Evolutionary conservation across 2,113 vertebrate species (phyloP).

Genomic region (Neodontobutis hainanensis): DNA sequence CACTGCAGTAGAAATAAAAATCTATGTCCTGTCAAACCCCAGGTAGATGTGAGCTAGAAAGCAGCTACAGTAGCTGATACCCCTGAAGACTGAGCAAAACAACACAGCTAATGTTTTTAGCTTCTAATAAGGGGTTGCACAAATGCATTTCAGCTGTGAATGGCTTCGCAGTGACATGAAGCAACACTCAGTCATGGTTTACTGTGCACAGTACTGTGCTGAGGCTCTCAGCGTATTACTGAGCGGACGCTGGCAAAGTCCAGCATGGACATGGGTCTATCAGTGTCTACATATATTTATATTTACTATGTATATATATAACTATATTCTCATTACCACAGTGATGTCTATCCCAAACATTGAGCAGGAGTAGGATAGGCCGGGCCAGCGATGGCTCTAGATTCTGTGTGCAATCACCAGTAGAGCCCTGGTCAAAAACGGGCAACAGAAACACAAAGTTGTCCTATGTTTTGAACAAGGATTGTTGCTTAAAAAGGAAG

Average conservation of each 20-base stretch:
- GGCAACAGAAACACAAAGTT: conserved; percentile 62
- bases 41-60: conserved; percentile 27
- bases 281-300: conserved; percentile 21
- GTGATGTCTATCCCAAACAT: conserved; percentile 74
- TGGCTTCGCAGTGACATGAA: conserved; percentile 39
- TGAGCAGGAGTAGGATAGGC: conserved; percentile 68
- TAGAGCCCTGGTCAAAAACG: conserved; percentile 54
- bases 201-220: conserved; percentile 37
- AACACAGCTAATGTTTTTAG: conserved; percentile 44
- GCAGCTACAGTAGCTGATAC: conserved; percentile 17
- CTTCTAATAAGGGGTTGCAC: conserved; percentile 71
- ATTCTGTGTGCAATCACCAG: conserved; percentile 72
- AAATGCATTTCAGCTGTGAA: conserved; percentile 64
- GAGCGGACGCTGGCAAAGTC: conserved; percentile 51
- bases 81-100: conserved; percentile 25
- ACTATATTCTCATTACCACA: conserved; percentile 66
- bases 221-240: conserved; percentile 47
- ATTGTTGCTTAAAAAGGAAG: conserved; percentile 67
- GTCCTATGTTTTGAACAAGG: conserved; percentile 48
- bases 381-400: conserved; percentile 69
- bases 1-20: conserved; percentile 31
- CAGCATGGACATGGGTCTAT: conserved; percentile 36
- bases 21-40: conserved; percentile 38
- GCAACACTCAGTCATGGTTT: conserved; percentile 22
- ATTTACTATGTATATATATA: conserved; percentile 11